Conservation (phyloP, 2,888 invertebrate species). For the Ochropacha duplaris region DNA sequence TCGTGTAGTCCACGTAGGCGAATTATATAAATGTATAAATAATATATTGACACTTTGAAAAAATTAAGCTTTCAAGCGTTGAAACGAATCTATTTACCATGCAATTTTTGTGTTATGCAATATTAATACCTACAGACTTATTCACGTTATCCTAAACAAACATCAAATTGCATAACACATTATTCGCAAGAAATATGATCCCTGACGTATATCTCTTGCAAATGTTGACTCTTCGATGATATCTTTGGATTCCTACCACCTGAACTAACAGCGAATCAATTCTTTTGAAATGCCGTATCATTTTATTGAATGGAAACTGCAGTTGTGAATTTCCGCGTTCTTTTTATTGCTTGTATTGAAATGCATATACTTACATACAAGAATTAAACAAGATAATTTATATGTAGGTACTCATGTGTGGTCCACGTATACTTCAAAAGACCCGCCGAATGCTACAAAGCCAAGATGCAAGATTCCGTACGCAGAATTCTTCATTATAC, state of each 20-base stretch:
- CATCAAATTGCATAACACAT: slow-evolving; percentile 62
- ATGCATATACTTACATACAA: not conserved
- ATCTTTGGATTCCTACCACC: slow-evolving; percentile 60
- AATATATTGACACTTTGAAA: not conserved
- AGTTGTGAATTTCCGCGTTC: not conserved
- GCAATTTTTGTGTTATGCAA: too few relatives aligned
- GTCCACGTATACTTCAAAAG: slow-evolving; percentile 32
- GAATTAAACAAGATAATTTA: slow-evolving; percentile 19
- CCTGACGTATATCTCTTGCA: slow-evolving; percentile 49
- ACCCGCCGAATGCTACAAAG: slow-evolving; percentile 17
- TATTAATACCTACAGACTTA: not conserved
- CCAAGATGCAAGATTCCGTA: slow-evolving; percentile 18
- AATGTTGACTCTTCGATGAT: slow-evolving; percentile 69
- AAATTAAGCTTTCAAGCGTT: not conserved
- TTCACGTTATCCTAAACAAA: slow-evolving; percentile 60
- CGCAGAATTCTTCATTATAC: slow-evolving; percentile 28
- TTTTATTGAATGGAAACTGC: slow-evolving; percentile 6
- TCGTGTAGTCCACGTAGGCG: too few relatives aligned
- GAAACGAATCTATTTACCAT: not conserved
- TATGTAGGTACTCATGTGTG: slow-evolving; percentile 31
- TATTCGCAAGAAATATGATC: slow-evolving; percentile 74
- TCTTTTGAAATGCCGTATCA: slow-evolving; percentile 21
- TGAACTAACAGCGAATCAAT: slow-evolving; percentile 63
- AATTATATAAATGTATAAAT: too few relatives aligned
- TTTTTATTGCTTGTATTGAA: not conserved